Evolutionary conservation across 2,888 invertebrate species (phyloP).

Genomic region (Lasioglossum morio): DNA sequence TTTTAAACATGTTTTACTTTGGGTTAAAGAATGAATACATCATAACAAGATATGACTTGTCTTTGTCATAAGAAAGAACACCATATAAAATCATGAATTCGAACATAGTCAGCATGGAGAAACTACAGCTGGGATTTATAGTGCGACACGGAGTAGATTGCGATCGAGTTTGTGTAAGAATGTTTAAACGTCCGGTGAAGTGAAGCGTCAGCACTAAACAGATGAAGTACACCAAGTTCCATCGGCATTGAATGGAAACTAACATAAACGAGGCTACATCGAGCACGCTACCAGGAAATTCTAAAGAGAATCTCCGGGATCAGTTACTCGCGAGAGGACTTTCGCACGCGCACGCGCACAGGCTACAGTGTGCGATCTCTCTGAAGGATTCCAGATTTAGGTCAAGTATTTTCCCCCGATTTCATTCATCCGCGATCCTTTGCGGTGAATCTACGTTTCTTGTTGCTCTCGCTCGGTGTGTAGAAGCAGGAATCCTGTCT

Average conservation of each 20-base stretch:
- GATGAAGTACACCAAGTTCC: neutral
- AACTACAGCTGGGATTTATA: neutral
- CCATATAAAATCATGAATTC: neutral
- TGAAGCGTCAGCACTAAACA: neutral
- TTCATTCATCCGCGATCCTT: constrained; percentile 1
- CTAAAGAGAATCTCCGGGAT: constrained; percentile 22
- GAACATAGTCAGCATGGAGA: neutral
- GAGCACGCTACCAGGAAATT: neutral
- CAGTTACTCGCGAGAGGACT: constrained; percentile 9
- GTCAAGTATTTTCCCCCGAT: constrained; percentile 60
- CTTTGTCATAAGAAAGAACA: too few relatives aligned
- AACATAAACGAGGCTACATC: neutral
- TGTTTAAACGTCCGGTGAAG: neutral
- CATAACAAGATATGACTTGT: too few relatives aligned
- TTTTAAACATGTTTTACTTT: too few relatives aligned
- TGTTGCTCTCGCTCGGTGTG: neutral
- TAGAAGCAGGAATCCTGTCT: neutral
- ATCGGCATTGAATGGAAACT: neutral
- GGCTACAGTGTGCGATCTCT: constrained; percentile 39
- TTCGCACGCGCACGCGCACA: neutral
- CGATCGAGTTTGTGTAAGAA: neutral
- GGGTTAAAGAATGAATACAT: too few relatives aligned
- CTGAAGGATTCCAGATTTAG: constrained; percentile 63
- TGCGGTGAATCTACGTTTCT: constrained; percentile 12
- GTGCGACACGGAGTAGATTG: neutral